Percentiles rank a stretch among this genome's conserved stretches.
These are phyloP conservation scores for Penaeus vannamei DNA, from an alignment of 1,140 invertebrate species.

Conservation along the genomic window DNA sequence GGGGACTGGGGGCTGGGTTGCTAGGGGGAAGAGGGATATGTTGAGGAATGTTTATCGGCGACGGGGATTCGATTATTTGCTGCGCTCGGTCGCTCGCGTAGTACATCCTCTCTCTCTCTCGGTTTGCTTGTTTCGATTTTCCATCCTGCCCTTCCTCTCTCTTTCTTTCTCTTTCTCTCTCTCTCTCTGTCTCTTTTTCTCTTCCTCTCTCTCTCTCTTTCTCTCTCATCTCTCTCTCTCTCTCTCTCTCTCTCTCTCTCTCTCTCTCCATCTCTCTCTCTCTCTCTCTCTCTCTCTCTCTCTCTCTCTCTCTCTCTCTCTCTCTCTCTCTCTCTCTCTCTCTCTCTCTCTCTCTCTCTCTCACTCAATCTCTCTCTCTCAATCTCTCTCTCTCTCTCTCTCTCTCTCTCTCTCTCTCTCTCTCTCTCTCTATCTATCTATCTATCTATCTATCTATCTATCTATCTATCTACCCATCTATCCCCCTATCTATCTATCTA, in stretches of 20 bases:
- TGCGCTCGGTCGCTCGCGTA: too few relatives aligned
- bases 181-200: slow-evolving; percentile 18
- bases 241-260: slow-evolving; percentile 5
- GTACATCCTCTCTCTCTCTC: neutral
- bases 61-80: too few relatives aligned
- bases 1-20: too few relatives aligned
- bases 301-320: too few relatives aligned
- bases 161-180: slow-evolving; percentile 31
- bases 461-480: too few relatives aligned
- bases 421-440: too few relatives aligned
- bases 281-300: neutral
- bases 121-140: neutral
- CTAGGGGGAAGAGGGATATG: too few relatives aligned
- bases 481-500: neutral
- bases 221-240: slow-evolving; percentile 8
- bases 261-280: neutral
- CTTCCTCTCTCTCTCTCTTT: slow-evolving; percentile 3
- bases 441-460: too few relatives aligned
- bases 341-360: too few relatives aligned
- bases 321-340: too few relatives aligned
- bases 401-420: neutral
- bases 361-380: neutral
- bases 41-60: too few relatives aligned
- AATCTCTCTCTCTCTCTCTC: neutral
- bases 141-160: neutral